Base-by-base conservation (phyloP, 2,888 invertebrate genomes). In the Pyralis farinalis region DNA sequence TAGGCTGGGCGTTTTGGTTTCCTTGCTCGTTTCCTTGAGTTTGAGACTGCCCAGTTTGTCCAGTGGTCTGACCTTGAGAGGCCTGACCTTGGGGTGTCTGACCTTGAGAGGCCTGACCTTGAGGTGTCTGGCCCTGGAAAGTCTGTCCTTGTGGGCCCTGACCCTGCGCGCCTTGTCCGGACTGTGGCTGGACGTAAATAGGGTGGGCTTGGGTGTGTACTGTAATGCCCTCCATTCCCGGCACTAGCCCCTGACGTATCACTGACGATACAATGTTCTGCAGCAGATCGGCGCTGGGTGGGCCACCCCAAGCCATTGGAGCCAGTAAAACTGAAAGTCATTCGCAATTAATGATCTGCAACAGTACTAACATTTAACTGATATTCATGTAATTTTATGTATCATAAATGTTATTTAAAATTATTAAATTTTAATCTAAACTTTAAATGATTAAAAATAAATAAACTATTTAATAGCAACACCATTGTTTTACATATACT, bases 221-320 rank as follows among this genome's bases (percentile, higher is more conserved):
- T 1, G 65, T 50, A 7, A 72, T 49, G 0, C 69, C 70, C 21
- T 72, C 73, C 16, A 65, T 44, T 2, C 70, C 74, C 0, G 79
- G 69, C 12, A 65, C 55, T 1, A 75, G 43, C 0, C 73, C 70
- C 42, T 73, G 78, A 2, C 77, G 73, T 1, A 75, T 58, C 25
- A 78, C 63, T 3, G 75, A 61, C 1, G 73, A 53, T 2, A 80
- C 59, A 21, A 82, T 65, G 43, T 67, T 75, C 34, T 81, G 76
- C 1, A 82, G 52, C 10, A 77, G 32, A 1, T 80, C 75, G 5
- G 66, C 64, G 21, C 55, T 63, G 1, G 76, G 74, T 1, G 65
- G 55, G 0, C 57, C 62, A 3, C 59, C 69, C 66, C 70, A 69
- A 1, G 72, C 68, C 61, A 78, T 51, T 20, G 70, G 70, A 6